phyloP scores from a whole-genome alignment of 1,140 invertebrate genomes.

The Caenorhabditis briggsae region DNA sequence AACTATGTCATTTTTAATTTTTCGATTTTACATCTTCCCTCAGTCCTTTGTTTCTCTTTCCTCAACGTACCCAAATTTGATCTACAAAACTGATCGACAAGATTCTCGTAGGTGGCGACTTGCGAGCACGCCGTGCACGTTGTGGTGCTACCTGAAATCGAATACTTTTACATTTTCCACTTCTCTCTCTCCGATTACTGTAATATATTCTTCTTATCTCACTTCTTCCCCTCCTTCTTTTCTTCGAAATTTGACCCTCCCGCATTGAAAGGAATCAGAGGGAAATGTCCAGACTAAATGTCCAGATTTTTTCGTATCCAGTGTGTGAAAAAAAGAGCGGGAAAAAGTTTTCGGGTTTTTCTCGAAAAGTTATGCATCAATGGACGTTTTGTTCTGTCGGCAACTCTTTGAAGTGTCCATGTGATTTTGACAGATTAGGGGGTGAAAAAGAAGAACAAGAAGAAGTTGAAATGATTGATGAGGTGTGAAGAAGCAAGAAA shows the following conservation, averaged over 20 bases:
- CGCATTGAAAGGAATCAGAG: too few relatives aligned
- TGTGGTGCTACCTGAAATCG: conserved; percentile 49
- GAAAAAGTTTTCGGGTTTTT: neutral
- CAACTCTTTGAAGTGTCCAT: conserved; percentile 48
- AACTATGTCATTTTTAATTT: too few relatives aligned
- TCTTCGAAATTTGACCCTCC: conserved; percentile 49
- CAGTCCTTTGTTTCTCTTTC: neutral
- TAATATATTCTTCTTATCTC: neutral
- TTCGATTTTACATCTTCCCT: neutral
- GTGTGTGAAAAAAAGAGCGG: neutral
- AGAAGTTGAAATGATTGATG: conserved; percentile 24
- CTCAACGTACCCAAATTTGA: conserved; percentile 81
- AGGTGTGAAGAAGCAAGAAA: conserved; percentile 12
- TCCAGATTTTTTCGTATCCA: conserved; percentile 4
- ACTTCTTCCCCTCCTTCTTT: neutral
- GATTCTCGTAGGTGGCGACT: conserved; percentile 83
- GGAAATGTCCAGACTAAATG: neutral
- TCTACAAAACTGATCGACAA: conserved; percentile 83
- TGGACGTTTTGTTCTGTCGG: neutral
- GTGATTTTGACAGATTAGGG: conserved; percentile 54
- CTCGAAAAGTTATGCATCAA: conserved; percentile 12
- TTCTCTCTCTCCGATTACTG: conserved; percentile 47
- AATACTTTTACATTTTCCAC: conserved; percentile 51
- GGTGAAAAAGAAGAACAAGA: conserved; percentile 42
- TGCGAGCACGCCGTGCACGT: conserved; percentile 79